Conservation (phyloP, 2,888 invertebrate species). For the Mythimna loreyi region DNA sequence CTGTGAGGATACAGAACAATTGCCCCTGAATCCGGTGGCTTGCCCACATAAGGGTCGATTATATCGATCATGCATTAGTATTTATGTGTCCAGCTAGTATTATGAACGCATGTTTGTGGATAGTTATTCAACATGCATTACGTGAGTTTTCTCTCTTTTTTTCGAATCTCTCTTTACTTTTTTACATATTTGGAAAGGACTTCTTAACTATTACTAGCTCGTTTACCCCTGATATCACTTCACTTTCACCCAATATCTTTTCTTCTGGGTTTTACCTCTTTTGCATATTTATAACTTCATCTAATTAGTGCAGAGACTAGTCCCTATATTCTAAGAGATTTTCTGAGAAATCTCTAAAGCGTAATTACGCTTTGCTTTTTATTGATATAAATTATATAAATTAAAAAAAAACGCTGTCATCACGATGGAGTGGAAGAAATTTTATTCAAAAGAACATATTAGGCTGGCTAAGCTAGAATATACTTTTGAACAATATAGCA, state of each 20-base stretch:
- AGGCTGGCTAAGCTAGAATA: too few relatives aligned
- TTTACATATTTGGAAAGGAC: not conserved
- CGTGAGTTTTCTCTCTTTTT: slow-evolving; percentile 60
- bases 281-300: not conserved
- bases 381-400: too few relatives aligned
- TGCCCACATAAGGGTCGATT: slow-evolving; percentile 43
- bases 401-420: too few relatives aligned
- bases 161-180: not conserved
- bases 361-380: too few relatives aligned
- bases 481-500: too few relatives aligned
- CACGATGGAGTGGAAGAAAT: too few relatives aligned
- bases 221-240: not conserved
- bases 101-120: slow-evolving; percentile 48
- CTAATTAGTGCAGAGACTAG: not conserved
- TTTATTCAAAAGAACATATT: too few relatives aligned
- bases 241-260: not conserved
- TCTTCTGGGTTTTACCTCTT: not conserved
- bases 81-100: slow-evolving; percentile 40
- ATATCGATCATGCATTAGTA: slow-evolving; percentile 34
- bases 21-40: slow-evolving; percentile 46
- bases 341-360: too few relatives aligned
- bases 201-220: not conserved
- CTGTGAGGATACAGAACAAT: slow-evolving; percentile 53
- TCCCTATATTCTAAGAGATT: too few relatives aligned
- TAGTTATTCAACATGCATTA: slow-evolving; percentile 66